phyloP scores from a whole-genome alignment of 2,113 vertebrate species.

The Dermatemys mawii region DNA sequence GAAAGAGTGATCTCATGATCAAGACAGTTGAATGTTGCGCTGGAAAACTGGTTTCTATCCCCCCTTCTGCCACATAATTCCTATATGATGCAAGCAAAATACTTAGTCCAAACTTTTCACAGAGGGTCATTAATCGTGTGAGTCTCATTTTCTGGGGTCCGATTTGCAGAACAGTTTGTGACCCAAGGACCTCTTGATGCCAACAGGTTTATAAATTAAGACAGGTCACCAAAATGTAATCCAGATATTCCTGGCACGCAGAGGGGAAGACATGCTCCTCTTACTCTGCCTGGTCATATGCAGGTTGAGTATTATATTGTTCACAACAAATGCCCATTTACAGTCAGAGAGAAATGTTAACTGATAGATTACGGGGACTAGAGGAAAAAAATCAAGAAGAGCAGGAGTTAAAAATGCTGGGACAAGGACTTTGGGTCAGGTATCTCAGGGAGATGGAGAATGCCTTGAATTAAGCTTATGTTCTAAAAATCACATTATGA shows the following conservation, averaged over 20 bases:
- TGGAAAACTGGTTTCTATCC: neutral
- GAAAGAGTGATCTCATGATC: neutral
- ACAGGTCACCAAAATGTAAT: neutral
- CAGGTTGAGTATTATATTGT: neutral
- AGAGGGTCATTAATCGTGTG: neutral
- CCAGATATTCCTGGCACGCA: neutral
- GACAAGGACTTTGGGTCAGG: too few species aligned
- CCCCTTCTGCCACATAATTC: neutral
- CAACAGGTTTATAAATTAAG: neutral
- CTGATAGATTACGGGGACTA: neutral
- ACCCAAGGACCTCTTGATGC: neutral
- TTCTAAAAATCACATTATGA: neutral
- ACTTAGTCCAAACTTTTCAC: neutral
- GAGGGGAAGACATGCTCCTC: neutral
- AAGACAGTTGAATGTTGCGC: neutral
- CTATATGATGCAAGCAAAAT: neutral
- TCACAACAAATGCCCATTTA: neutral
- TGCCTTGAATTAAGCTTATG: neutral
- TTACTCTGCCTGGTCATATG: neutral
- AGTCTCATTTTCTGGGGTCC: neutral
- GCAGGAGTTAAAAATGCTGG: neutral
- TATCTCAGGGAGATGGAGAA: neutral
- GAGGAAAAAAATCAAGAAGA: neutral
- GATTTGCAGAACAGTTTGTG: neutral
- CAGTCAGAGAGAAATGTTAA: neutral